Evolutionary conservation across 2,113 vertebrate species (phyloP).

Genomic region (Zosterops japonicus): DNA sequence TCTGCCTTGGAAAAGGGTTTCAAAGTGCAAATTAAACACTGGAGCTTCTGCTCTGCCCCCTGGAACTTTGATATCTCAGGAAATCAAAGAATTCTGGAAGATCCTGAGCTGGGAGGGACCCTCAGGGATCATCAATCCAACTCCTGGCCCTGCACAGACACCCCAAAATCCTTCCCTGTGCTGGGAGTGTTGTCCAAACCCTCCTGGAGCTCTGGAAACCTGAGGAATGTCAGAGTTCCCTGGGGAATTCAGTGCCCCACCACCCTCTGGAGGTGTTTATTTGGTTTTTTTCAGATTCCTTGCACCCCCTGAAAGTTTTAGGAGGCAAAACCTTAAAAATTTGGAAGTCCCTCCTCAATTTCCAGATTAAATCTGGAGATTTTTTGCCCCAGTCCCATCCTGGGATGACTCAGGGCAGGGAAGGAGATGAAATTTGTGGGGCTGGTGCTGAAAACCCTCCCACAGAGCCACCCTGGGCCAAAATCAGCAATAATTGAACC

Average conservation of each 20-base stretch:
- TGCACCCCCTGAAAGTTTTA: fast-evolving
- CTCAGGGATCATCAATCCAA: neutral
- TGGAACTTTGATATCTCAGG: neutral
- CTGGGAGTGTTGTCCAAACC: fast-evolving
- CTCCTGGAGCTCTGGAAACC: neutral
- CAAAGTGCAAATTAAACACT: neutral
- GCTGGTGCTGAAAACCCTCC: neutral
- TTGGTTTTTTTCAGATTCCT: neutral
- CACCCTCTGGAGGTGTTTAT: neutral
- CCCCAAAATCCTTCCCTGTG: neutral
- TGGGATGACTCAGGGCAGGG: neutral
- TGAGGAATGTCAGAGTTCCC: neutral
- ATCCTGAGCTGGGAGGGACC: neutral
- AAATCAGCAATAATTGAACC: neutral
- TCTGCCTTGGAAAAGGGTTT: neutral
- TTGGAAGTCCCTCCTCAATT: fast-evolving
- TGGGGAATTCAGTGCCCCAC: neutral
- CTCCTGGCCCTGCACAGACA: neutral
- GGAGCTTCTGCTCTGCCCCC: neutral
- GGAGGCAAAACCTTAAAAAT: fast-evolving
- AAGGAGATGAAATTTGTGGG: neutral
- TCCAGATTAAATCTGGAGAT: neutral
- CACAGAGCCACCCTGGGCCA: neutral
- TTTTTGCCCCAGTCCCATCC: neutral
- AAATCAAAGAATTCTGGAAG: neutral